Percentiles rank a stretch among this genome's conserved stretches.
These are phyloP conservation scores for Adela reaumurella DNA, from an alignment of 2,888 invertebrate species.

Conservation along the genomic window DNA sequence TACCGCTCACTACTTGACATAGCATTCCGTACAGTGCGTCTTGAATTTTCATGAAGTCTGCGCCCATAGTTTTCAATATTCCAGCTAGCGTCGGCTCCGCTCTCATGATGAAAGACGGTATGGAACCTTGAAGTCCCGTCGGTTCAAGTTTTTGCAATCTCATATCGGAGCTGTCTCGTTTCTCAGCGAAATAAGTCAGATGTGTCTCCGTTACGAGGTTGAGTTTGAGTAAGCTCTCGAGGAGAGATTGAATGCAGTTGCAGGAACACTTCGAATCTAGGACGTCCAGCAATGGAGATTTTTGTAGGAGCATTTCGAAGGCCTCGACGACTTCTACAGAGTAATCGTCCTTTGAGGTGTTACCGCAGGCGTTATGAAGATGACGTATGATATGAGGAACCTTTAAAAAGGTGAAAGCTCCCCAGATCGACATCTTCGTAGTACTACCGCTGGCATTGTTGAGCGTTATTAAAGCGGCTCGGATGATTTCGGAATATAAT, in stretches of 20 bases:
- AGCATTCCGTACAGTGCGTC: conserved; percentile 82
- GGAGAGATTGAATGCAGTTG: conserved; percentile 78
- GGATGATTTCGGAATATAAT: conserved; percentile 83
- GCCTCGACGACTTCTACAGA: conserved; percentile 77
- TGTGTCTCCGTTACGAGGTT: conserved; percentile 78
- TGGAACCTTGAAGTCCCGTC: conserved; percentile 66
- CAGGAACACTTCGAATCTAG: conserved; percentile 88
- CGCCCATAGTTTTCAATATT: conserved; percentile 85
- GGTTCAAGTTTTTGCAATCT: conserved; percentile 67
- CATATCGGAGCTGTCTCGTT: conserved; percentile 59
- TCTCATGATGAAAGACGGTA: conserved; percentile 74
- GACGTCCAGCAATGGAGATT: conserved; percentile 79
- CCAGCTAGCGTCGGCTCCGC: conserved; percentile 88
- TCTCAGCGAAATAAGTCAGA: conserved; percentile 62
- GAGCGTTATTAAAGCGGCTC: conserved; percentile 86
- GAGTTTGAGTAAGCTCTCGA: conserved; percentile 78
- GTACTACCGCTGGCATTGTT: conserved; percentile 78
- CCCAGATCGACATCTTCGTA: conserved; percentile 86
- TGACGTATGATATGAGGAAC: conserved; percentile 77
- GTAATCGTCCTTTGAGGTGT: conserved; percentile 60
- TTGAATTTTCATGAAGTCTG: conserved; percentile 85
- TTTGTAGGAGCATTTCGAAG: conserved; percentile 79
- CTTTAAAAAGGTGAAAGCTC: conserved; percentile 90
- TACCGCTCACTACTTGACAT: conserved; percentile 84
- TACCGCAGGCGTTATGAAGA: conserved; percentile 58